phyloP scores from a whole-genome alignment of 2,797 vertebrate genomes.

The Carapus acus region DNA sequence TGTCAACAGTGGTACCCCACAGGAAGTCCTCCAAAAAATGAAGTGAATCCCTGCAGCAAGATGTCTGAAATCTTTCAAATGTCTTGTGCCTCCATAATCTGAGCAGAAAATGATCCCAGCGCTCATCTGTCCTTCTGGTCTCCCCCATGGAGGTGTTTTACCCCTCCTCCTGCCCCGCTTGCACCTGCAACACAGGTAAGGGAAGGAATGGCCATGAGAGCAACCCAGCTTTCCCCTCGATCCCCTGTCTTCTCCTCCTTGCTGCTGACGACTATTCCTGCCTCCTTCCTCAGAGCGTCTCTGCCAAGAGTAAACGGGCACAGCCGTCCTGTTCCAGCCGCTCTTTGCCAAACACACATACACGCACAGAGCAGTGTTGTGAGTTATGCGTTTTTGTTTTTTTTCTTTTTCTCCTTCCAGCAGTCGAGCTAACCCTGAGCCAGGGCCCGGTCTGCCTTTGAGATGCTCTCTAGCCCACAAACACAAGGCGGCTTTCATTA shows the following conservation, averaged over 20 bases:
- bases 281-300: slow-evolving; percentile 56
- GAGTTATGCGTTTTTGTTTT: neutral
- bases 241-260: slow-evolving; percentile 44
- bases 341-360: slow-evolving; percentile 87
- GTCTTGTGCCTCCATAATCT: slow-evolving; percentile 21
- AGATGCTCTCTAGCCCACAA: slow-evolving; percentile 99
- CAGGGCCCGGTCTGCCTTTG: slow-evolving; percentile 91
- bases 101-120: slow-evolving; percentile 54
- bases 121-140: slow-evolving; percentile 33
- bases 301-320: slow-evolving; percentile 62
- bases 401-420: slow-evolving; percentile 60
- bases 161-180: slow-evolving; percentile 6
- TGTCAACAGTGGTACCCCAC: slow-evolving; percentile 48
- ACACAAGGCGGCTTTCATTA: slow-evolving; percentile 99
- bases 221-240: slow-evolving; percentile 29
- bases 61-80: slow-evolving; percentile 23
- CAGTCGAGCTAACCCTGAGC: slow-evolving; percentile 85
- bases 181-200: slow-evolving; percentile 63
- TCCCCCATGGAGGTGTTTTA: slow-evolving; percentile 25
- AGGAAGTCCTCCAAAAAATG: slow-evolving; percentile 38
- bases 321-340: slow-evolving; percentile 68
- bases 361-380: slow-evolving; percentile 54
- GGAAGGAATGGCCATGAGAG: slow-evolving; percentile 17
- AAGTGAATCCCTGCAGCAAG: slow-evolving; percentile 31
- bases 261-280: slow-evolving; percentile 46